A percentile compares a stretch with the other conserved stretches of the same genome.
phyloP scores from a whole-genome alignment of 2,113 vertebrate genomes.

The Bombycilla garrulus region DNA sequence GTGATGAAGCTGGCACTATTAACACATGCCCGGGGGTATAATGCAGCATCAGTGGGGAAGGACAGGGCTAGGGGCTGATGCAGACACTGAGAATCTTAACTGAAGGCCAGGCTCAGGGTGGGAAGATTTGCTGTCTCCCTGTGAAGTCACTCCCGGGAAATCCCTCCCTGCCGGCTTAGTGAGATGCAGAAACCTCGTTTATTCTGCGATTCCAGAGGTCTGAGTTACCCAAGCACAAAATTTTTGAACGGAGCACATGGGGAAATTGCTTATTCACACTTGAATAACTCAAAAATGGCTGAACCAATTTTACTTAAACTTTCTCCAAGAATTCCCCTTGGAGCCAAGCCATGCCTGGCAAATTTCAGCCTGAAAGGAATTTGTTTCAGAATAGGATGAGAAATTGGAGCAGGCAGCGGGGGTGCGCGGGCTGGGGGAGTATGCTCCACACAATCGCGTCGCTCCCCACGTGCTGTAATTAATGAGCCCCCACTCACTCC shows the following conservation, averaged over 20 bases:
- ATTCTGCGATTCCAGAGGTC: constrained; percentile 7
- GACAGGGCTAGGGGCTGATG: not conserved
- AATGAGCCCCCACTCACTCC: not conserved
- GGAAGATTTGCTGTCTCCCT: not conserved
- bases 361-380: constrained; percentile 50
- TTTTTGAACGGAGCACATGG: constrained; percentile 50
- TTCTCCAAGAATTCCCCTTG: constrained; percentile 58
- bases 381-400: constrained; percentile 49
- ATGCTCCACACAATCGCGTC: not conserved
- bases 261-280: constrained; percentile 68
- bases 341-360: constrained; percentile 53
- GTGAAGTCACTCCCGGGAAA: not conserved
- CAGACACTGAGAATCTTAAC: not conserved
- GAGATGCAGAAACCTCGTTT: constrained; percentile 1
- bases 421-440: not conserved
- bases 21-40: accelerated
- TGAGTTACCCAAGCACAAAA: constrained; percentile 57
- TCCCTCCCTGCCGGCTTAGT: not conserved
- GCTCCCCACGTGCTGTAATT: not conserved
- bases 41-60: not conserved
- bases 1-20: accelerated
- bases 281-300: constrained; percentile 63
- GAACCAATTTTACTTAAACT: constrained; percentile 65
- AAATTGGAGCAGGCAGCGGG: not conserved
- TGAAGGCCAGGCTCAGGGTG: not conserved